These are phyloP conservation scores for Panulirus ornatus DNA, from an alignment of 1,140 invertebrate species.

Conservation along the genomic window DNA sequence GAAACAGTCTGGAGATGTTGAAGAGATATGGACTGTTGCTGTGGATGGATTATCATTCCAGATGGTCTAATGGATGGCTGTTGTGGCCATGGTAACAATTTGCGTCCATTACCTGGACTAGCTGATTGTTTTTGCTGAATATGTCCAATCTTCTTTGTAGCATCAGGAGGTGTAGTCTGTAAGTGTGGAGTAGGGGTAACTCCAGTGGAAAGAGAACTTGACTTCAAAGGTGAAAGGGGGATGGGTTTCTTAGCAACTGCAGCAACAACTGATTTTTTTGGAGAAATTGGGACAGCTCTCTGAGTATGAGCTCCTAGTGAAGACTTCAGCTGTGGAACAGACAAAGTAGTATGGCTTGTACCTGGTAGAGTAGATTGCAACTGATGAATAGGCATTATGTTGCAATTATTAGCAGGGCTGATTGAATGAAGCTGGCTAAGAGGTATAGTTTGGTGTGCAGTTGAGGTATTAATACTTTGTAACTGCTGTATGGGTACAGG, in stretches of 20 bases:
- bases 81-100: neutral
- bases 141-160: neutral
- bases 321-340: neutral
- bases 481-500: neutral
- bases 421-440: neutral
- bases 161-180: neutral
- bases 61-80: neutral
- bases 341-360: neutral
- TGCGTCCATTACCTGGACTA: conserved; percentile 14
- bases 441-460: neutral
- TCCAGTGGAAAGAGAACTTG: neutral
- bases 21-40: conserved; percentile 6
- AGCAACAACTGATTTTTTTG: neutral
- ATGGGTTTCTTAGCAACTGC: neutral
- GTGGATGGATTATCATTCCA: neutral
- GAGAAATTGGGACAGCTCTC: neutral
- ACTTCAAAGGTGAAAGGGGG: neutral
- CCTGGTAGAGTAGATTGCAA: neutral
- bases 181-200: neutral
- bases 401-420: neutral
- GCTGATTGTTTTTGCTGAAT: neutral
- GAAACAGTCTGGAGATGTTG: conserved; percentile 6
- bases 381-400: neutral
- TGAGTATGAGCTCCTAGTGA: neutral
- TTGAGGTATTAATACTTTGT: neutral